phyloP scores from a whole-genome alignment of 2,888 invertebrate species.

The Cynaeus angustus region DNA sequence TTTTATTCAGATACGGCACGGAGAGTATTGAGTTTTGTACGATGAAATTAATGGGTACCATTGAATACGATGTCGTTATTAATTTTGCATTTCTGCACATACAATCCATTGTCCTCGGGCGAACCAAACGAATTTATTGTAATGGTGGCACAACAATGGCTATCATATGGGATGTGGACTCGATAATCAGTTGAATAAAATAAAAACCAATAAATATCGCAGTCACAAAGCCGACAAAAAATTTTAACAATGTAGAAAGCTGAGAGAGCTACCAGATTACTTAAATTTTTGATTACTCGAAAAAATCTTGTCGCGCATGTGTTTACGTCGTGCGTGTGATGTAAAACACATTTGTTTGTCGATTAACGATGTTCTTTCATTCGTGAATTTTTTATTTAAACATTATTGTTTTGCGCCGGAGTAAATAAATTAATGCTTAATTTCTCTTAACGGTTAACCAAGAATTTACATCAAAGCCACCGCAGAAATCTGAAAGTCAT shows the following conservation, averaged over 20 bases:
- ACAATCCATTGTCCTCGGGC: slow-evolving; percentile 26
- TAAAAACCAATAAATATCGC: slow-evolving; percentile 15
- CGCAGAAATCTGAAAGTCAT: too few relatives aligned
- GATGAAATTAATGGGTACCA: slow-evolving; percentile 25
- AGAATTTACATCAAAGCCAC: too few relatives aligned
- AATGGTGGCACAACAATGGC: slow-evolving; percentile 13
- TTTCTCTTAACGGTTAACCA: too few relatives aligned
- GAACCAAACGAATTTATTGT: slow-evolving; percentile 9
- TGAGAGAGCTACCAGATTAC: slow-evolving; percentile 10
- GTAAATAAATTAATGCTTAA: too few relatives aligned
- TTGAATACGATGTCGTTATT: slow-evolving; percentile 37
- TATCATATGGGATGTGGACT: slow-evolving; percentile 14
- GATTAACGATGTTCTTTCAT: not conserved
- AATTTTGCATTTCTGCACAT: slow-evolving; percentile 33
- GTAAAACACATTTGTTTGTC: not conserved
- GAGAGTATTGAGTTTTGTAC: slow-evolving; percentile 19
- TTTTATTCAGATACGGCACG: slow-evolving; percentile 38
- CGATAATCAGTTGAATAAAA: slow-evolving; percentile 3
- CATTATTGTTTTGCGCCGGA: too few relatives aligned
- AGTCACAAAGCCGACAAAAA: slow-evolving; percentile 1
- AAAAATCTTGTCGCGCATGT: not conserved
- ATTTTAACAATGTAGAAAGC: slow-evolving; percentile 15
- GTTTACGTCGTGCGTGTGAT: not conserved
- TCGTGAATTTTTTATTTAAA: not conserved
- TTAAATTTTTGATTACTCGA: slow-evolving; percentile 1